Base-by-base conservation (phyloP, 2,888 invertebrate species). In the Cryptus viduatorius region DNA sequence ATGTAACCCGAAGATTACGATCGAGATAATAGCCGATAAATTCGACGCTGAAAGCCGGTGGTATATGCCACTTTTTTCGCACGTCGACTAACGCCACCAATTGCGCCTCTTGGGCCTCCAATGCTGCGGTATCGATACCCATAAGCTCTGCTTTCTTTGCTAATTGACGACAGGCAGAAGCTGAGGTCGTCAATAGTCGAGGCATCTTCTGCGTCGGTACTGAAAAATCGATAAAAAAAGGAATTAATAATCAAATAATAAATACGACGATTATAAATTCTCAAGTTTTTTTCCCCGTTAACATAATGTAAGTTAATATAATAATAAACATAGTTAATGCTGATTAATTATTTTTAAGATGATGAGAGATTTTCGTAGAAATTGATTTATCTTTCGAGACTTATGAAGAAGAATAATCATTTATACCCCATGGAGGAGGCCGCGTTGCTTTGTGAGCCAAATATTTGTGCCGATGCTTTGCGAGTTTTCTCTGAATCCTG, bases 191-290 rank as follows among this genome's bases (percentile, higher is more conserved):
- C 77, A 99, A 93, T 89, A 98, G 94, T 5, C 99, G 95, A 0
- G 98, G 98, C 97, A 98, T 98, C 94, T 98, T 99, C 93, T 98
- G 98, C 0, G 98, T 98, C 0, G 98, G 98, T 61, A 98, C 98
- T 92, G 80, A 81, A 24, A 24, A 24, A 24, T 7, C 37, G 37
- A 37, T 5, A 37, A 37, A 37, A 37, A 37, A 37, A 37, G 0
- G 37, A 0, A 37, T 24, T 24, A 12, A 46, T 56, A 69, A 48
- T 42, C 10, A 71, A 14, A 12, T 37, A 37, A 37, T 37, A 4
- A 1, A 7, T 8, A 8, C 8, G 37, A 37, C 8, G 37, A 8
- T 37, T 37, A 2, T 5, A 8, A 37, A 7, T 37, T 37, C n/a
- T n/a, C n/a, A n/a, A n/a, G n/a, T n/a, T 37, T 37, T 37, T 37